A percentile compares a stretch with the other conserved stretches of the same genome.
Conservation (phyloP, 1,140 invertebrate genomes). For the Oreohelix idahoensis region DNA sequence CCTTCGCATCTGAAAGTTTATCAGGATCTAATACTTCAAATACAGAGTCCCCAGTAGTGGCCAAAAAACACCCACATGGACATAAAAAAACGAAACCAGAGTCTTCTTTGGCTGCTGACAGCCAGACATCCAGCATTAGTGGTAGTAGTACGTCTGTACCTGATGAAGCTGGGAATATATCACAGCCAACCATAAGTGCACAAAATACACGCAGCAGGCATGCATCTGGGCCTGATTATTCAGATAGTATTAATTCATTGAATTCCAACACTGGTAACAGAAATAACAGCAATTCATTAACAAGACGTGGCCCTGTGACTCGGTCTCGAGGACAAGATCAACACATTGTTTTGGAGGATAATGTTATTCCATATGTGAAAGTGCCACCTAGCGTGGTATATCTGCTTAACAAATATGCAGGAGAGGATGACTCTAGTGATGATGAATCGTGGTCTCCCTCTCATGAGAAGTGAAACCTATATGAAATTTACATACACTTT, state of each 20-base stretch:
- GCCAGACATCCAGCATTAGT: background rate
- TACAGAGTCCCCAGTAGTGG: background rate
- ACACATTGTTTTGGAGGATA: background rate
- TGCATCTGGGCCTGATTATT: background rate
- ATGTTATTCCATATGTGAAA: slow-evolving; percentile 11
- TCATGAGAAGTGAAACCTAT: background rate
- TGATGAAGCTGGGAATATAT: background rate
- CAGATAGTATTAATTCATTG: background rate
- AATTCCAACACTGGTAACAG: background rate
- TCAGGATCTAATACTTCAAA: background rate
- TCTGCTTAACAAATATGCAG: slow-evolving; percentile 14
- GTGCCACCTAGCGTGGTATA: background rate
- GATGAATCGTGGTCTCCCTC: slow-evolving; percentile 22
- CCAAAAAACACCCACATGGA: background rate
- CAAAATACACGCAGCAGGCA: background rate
- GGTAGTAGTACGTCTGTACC: background rate
- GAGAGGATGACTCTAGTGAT: slow-evolving; percentile 22
- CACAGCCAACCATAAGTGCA: background rate
- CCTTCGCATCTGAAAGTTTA: background rate
- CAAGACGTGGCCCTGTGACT: background rate
- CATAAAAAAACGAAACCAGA: background rate
- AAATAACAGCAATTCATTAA: background rate
- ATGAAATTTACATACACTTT: too few relatives aligned
- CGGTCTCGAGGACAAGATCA: background rate
- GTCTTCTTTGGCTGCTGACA: too few relatives aligned